Percentiles rank a stretch among this genome's conserved stretches.
These are phyloP conservation scores for Megalops cyprinoides DNA, from an alignment of 2,797 vertebrate genomes.

Conservation along the genomic window DNA sequence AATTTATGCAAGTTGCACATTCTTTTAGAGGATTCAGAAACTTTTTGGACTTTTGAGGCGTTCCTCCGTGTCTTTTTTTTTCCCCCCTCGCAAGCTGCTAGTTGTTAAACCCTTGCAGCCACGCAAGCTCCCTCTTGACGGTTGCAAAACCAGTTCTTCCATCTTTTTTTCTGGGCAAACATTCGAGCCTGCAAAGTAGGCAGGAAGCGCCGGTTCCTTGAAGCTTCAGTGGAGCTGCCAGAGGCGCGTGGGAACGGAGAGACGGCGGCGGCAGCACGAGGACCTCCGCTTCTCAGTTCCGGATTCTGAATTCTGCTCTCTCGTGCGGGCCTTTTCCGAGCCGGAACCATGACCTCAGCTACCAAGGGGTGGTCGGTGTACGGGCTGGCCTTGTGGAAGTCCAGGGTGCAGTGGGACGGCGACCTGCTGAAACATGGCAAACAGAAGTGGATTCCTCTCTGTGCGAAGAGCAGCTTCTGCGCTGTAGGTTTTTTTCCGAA, in stretches of 20 bases:
- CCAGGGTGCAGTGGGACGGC: constrained; percentile 52
- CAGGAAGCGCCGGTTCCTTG: constrained; percentile 47
- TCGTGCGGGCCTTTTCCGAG: too few species aligned
- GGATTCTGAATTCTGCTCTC: not conserved
- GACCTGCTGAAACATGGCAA: constrained; percentile 57
- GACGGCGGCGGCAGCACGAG: not conserved
- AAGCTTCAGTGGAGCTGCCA: constrained; percentile 37
- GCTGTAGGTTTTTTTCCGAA: constrained; percentile 65
- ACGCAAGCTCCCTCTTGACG: not conserved
- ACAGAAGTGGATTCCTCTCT: constrained; percentile 73
- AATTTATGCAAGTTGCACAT: not conserved
- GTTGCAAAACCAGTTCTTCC: constrained; percentile 69
- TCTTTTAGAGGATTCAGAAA: not conserved
- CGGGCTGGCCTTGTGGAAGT: constrained; percentile 53
- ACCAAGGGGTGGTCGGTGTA: constrained; percentile 49
- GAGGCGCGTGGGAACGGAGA: constrained; percentile 15
- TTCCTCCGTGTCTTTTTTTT: not conserved
- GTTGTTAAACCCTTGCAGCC: not conserved
- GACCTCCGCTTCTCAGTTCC: not conserved
- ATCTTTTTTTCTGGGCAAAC: constrained; percentile 32
- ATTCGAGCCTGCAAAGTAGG: constrained; percentile 60
- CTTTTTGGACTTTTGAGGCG: not conserved
- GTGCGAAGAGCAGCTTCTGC: constrained; percentile 63
- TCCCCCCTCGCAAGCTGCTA: not conserved
- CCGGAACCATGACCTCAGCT: constrained; percentile 53